Percentiles rank a stretch among this genome's conserved stretches.
Conservation (phyloP, 2,797 vertebrate genomes). For the Clarias laeviceps region DNA sequence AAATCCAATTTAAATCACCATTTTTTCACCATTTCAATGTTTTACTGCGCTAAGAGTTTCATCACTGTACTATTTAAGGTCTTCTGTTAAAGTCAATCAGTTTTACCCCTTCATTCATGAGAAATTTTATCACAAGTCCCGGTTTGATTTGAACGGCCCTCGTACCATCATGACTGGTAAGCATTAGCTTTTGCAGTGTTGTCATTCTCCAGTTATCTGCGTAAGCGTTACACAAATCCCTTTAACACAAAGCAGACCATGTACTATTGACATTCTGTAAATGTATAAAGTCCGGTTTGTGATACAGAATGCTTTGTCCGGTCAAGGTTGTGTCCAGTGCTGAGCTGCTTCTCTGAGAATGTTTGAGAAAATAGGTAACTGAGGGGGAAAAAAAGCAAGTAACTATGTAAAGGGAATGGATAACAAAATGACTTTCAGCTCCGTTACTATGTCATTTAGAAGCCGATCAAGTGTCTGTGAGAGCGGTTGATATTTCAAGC, state of each 20-base stretch:
- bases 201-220: not conserved
- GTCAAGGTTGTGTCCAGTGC: not conserved
- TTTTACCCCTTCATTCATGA: too few relatives aligned
- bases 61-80: too few relatives aligned
- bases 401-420: not conserved
- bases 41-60: too few relatives aligned
- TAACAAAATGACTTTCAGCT: not conserved
- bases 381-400: not conserved
- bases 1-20: too few relatives aligned
- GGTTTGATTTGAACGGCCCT: too few relatives aligned
- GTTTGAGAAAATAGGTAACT: constrained; percentile 4
- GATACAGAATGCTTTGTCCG: not conserved
- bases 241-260: not conserved
- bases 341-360: not conserved
- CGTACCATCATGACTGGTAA: not conserved
- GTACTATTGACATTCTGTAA: constrained; percentile 18
- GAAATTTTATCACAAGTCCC: too few relatives aligned
- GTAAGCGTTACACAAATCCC: not conserved
- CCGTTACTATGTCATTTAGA: too few relatives aligned
- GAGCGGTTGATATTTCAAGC: not conserved
- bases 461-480: not conserved
- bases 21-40: too few relatives aligned
- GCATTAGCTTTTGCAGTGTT: not conserved
- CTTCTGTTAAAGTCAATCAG: too few relatives aligned
- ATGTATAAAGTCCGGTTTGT: not conserved